Evolutionary conservation across 1,140 invertebrate species (phyloP), one percentile per base, ranked within the genome.

Genomic region (Hylaeus anthracinus): DNA sequence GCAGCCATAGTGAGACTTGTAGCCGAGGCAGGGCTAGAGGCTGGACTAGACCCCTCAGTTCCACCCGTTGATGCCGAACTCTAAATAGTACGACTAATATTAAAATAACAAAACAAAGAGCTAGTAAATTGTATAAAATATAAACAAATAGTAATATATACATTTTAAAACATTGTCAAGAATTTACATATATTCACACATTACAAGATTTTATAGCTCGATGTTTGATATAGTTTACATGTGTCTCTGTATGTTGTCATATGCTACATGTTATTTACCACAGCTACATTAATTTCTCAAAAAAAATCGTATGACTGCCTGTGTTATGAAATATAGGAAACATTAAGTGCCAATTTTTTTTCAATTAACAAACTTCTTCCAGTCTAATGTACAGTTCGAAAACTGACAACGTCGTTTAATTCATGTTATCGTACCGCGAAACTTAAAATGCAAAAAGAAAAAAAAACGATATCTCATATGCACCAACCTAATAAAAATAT

Each of bases 1-100:
- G 95, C 96, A 80, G 95, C 92, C 92, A 94, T 93, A 51, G 90
- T 91, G 58, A 93, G 83, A 89, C 93, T 93, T 69, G 92, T 87
- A 71, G 89, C 92, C 72, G 92, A 93, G 76, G 91, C 92, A 85
- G 92, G 92, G 88, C 92, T 93, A 71, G 93, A 93, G 88, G 93
- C 91, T 91, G 92, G 92, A 92, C 92, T 93, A 86, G 92, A 93
- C 85, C 91, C 92, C 89, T 93, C 92, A 77, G 93, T 93, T 83
- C 93, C 92, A 80, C 92, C 92, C 69, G 91, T 92, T 85, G 93
- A 93, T 88, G 91, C 90, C 80, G 92, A 92, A 92, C 90, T 92
- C 92, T 93, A 72, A 58, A 87, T 77, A 84, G 76, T 69, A 72
- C 60, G n/a, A 69, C 51, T 79, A 15, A 66, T 51, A 63, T 66